phyloP scores from a whole-genome alignment of 2,888 invertebrate species.

The Homarus gammarus region DNA sequence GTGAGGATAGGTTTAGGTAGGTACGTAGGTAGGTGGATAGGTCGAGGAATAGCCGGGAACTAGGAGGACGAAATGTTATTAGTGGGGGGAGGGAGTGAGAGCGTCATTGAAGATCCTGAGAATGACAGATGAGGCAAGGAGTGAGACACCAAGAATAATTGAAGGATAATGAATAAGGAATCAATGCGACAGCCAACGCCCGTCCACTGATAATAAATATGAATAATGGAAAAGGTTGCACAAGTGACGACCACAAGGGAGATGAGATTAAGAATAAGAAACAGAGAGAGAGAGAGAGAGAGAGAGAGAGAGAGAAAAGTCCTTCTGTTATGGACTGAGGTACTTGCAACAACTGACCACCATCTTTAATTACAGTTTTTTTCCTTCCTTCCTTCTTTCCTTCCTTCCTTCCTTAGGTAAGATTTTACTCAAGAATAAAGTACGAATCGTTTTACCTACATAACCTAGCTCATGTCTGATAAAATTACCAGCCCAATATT shows the following conservation, averaged over 20 bases:
- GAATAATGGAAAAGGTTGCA: neutral
- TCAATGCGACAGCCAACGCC: neutral
- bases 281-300: neutral
- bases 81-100: neutral
- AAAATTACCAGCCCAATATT: no score
- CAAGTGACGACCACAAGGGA: neutral
- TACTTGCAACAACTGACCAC: no score
- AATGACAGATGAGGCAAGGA: slow-evolving; percentile 19
- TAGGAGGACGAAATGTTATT: slow-evolving; percentile 1
- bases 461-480: no score
- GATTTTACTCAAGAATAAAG: no score
- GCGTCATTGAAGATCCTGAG: neutral
- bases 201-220: neutral
- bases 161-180: slow-evolving; percentile 15
- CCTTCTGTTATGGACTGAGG: no score
- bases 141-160: slow-evolving; percentile 17
- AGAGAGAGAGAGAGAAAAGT: neutral
- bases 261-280: neutral
- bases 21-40: no score
- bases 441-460: no score
- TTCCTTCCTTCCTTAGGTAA: no score
- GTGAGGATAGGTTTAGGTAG: neutral
- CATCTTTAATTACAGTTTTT: no score
- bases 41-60: no score
- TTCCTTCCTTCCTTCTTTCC: no score